Conservation (phyloP, 2,797 vertebrate genomes). For the Diplodus sargus region DNA sequence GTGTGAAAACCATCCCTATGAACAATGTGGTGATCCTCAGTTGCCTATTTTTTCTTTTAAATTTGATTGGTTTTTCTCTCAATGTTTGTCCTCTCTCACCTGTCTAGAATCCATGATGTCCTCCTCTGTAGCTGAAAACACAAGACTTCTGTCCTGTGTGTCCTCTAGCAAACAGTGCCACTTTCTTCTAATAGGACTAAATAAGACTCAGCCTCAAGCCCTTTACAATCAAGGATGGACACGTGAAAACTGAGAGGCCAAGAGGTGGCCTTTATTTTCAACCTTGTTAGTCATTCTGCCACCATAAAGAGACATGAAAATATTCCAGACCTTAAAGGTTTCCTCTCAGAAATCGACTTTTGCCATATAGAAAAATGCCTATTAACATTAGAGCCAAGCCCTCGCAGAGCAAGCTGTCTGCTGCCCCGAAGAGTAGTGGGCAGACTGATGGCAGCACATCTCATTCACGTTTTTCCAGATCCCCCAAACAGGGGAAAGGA, state of each 20-base stretch:
- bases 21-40: not conserved
- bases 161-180: constrained; percentile 49
- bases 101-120: constrained; percentile 72
- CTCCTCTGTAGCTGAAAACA: constrained; percentile 58
- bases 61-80: constrained; percentile 18
- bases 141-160: constrained; percentile 52
- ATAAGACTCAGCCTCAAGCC: constrained; percentile 47
- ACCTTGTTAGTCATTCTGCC: constrained; percentile 19
- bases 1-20: not conserved
- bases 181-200: constrained; percentile 46
- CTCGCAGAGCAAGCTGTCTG: constrained; percentile 85
- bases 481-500: constrained; percentile 90
- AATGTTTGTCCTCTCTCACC: constrained; percentile 35
- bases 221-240: constrained; percentile 56
- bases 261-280: constrained; percentile 61
- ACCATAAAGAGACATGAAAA: constrained; percentile 49
- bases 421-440: constrained; percentile 88
- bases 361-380: constrained; percentile 75
- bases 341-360: constrained; percentile 40
- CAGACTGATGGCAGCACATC: constrained; percentile 88
- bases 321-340: constrained; percentile 25
- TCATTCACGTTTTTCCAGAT: constrained; percentile 90
- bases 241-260: constrained; percentile 58
- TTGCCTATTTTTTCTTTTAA: constrained; percentile 3
- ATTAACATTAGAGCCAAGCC: constrained; percentile 79